These are phyloP conservation scores for Parazoanthus darwini DNA, from an alignment of 92 coral and sea anemone species.

Conservation along the genomic window DNA sequence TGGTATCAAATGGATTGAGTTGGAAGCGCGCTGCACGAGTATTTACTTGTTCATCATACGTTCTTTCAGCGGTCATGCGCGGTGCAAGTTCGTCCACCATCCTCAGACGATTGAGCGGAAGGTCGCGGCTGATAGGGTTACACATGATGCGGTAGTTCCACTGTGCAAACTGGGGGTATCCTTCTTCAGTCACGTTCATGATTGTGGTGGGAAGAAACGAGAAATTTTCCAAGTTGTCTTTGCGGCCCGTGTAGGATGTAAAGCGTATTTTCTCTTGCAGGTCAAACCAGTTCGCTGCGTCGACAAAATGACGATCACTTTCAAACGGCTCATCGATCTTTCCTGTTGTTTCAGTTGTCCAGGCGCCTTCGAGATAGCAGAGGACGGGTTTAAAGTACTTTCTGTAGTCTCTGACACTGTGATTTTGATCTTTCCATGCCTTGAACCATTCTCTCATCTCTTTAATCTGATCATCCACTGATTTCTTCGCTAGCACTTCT, in stretches of 20 bases:
- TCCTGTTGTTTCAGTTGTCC: conserved; percentile 74
- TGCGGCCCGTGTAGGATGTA: conserved; percentile 93
- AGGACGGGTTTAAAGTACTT: conserved; percentile 85
- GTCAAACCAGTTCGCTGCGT: conserved; percentile 89
- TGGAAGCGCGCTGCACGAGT: conserved; percentile 72
- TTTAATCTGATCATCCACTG: conserved; percentile 60
- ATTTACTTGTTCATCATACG: conserved; percentile 41
- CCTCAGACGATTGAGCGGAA: conserved; percentile 74
- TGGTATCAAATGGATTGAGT: conserved; percentile 65
- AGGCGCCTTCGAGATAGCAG: conserved; percentile 89
- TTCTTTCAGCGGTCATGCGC: conserved; percentile 51
- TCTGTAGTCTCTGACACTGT: conserved; percentile 80
- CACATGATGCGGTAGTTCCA: conserved; percentile 84
- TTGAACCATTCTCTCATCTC: conserved; percentile 98
- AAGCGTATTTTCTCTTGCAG: conserved; percentile 92
- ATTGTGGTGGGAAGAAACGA: conserved; percentile 88
- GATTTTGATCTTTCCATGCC: conserved; percentile 80
- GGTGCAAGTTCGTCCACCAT: conserved; percentile 65
- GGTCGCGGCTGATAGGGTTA: conserved; percentile 62
- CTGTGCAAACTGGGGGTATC: conserved; percentile 77
- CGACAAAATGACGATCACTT: conserved; percentile 92
- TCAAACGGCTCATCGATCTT: conserved; percentile 90
- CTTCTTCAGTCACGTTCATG: conserved; percentile 74
- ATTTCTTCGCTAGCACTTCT: conserved; percentile 56
- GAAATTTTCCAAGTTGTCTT: conserved; percentile 93